Percentiles rank a stretch among this genome's conserved stretches.
Evolutionary conservation across 2,888 invertebrate species (phyloP).

Genomic region (Drosophila recens): DNA sequence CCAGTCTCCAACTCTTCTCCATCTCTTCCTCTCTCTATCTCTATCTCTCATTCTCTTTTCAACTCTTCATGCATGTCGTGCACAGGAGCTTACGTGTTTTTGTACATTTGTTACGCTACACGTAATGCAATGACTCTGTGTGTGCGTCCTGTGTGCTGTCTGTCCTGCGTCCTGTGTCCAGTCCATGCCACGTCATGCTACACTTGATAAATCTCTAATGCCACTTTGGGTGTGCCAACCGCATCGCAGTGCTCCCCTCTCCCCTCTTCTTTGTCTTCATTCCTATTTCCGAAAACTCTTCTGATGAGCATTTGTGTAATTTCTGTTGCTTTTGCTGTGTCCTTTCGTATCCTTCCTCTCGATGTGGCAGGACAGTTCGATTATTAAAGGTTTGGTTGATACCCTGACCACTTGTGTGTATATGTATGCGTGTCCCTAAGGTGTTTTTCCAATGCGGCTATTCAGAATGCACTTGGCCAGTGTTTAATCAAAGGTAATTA

Average conservation of each 20-base stretch:
- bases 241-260: constrained; percentile 38
- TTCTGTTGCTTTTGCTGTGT: constrained; percentile 62
- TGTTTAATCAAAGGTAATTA: constrained; percentile 78
- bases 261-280: constrained; percentile 1
- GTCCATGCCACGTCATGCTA: constrained; percentile 79
- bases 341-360: constrained; percentile 4
- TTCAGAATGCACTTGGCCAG: constrained; percentile 62
- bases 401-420: constrained; percentile 24
- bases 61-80: constrained; percentile 39
- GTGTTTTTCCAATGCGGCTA: constrained; percentile 37
- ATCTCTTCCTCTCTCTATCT: background rate
- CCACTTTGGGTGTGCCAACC: constrained; percentile 82
- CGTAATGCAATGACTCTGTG: constrained; percentile 70
- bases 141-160: constrained; percentile 36
- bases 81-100: constrained; percentile 73
- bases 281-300: constrained; percentile 28
- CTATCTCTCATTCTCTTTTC: background rate
- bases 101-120: constrained; percentile 80
- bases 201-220: constrained; percentile 84
- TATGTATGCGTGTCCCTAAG: constrained; percentile 27
- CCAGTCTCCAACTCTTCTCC: background rate
- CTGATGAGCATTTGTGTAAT: constrained; percentile 73
- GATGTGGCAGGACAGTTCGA: constrained; percentile 44
- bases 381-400: constrained; percentile 72
- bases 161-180: constrained; percentile 36